phyloP scores from a whole-genome alignment of 2,888 invertebrate species.

The Drosophila suboccidentalis region DNA sequence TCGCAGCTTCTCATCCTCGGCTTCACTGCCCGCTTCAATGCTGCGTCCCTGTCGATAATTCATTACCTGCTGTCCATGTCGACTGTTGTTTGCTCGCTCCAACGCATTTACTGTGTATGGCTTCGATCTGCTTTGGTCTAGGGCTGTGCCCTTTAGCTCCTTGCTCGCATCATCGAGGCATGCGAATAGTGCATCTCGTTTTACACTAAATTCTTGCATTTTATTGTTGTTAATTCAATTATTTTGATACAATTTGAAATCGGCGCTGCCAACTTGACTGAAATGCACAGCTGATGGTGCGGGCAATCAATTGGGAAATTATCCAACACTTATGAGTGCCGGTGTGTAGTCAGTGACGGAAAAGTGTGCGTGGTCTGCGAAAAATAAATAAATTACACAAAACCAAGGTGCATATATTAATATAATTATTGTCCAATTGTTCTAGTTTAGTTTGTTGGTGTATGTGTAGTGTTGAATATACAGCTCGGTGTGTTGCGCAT shows the following conservation, averaged over 20 bases:
- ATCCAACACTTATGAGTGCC: conserved; percentile 38
- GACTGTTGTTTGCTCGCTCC: conserved; percentile 84
- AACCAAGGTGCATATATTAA: conserved; percentile 32
- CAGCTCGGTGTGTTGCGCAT: neutral
- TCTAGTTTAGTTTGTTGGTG: neutral
- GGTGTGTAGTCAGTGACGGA: conserved; percentile 46
- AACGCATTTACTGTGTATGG: conserved; percentile 82
- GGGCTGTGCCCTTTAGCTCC: conserved; percentile 85
- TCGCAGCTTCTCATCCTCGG: conserved; percentile 60
- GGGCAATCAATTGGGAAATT: neutral
- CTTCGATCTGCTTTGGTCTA: conserved; percentile 78
- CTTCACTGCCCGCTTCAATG: conserved; percentile 38
- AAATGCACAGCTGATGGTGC: conserved; percentile 33
- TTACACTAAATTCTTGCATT: conserved; percentile 86
- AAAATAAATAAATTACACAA: conserved; percentile 30
- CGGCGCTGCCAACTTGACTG: conserved; percentile 37
- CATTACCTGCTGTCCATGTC: conserved; percentile 54
- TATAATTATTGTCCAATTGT: neutral
- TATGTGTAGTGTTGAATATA: neutral
- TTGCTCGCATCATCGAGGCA: conserved; percentile 89
- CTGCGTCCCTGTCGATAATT: conserved; percentile 66
- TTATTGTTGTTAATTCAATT: conserved; percentile 32
- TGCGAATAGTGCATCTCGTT: conserved; percentile 90
- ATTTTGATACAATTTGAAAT: conserved; percentile 73
- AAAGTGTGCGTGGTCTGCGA: conserved; percentile 40